These are phyloP conservation scores for Megatriorchis doriae DNA, from an alignment of 2,113 vertebrate species.

Conservation along the genomic window DNA sequence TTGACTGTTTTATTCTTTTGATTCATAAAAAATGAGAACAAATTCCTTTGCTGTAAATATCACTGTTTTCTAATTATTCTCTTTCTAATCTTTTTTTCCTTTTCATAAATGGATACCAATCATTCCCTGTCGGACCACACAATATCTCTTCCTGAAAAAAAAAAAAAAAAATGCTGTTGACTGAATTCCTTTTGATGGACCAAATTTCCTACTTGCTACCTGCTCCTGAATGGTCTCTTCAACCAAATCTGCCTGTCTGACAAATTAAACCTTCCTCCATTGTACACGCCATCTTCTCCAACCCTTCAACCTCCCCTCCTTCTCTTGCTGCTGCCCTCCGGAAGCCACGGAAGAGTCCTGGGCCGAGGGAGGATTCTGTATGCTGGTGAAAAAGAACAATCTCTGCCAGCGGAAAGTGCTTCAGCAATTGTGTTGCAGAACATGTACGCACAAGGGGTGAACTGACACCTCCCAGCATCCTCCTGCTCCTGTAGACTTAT, in stretches of 20 bases:
- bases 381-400: constrained; percentile 99
- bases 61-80: constrained; percentile 79
- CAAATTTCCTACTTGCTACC: constrained; percentile 81
- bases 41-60: constrained; percentile 53
- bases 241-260: constrained; percentile 78
- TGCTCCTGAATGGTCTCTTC: constrained; percentile 78
- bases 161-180: constrained; percentile 72
- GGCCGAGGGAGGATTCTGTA: constrained; percentile 99
- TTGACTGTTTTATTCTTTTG: constrained; percentile 29
- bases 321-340: constrained; percentile 82
- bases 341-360: constrained; percentile 99
- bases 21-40: constrained; percentile 40
- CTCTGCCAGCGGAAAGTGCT: constrained; percentile 98
- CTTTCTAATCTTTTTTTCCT: constrained; percentile 75
- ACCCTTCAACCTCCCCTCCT: constrained; percentile 70
- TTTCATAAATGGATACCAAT: constrained; percentile 88
- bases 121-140: constrained; percentile 81
- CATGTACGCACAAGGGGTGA: constrained; percentile 97
- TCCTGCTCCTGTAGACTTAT: constrained; percentile 78
- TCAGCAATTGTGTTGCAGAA: constrained; percentile 99
- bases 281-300: constrained; percentile 68
- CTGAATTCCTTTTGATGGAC: constrained; percentile 83
- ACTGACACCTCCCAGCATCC: constrained; percentile 66
- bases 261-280: constrained; percentile 77
- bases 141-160: constrained; percentile 81